Base-by-base conservation (phyloP, 2,113 vertebrate species). In the Dryoscopus gambensis region DNA sequence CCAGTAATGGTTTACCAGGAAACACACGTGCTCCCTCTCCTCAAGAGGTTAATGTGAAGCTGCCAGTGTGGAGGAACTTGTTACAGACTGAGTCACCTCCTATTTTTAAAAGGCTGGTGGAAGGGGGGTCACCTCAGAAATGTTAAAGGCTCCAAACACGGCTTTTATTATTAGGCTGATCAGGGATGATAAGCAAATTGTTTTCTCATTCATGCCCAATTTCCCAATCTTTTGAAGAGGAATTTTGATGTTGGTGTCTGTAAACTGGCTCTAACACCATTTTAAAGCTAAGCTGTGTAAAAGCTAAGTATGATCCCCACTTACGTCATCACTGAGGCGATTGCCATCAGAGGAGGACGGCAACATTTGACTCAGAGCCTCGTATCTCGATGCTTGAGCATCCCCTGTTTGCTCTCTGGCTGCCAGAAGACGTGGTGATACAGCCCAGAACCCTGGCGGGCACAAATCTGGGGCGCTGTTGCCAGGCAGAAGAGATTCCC, bases 351-450 rank as follows among this genome's bases (percentile, higher is more conserved):
- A 77, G 80, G 56, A 90, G 21, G 52, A 67, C 27, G 21, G 25
- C 42, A 59, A 7, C 1, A 1, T 68, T 52, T 4, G 5, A 47
- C 33, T 63, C 5, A 0, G 13, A 71, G n/a, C 3, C 1, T 24
- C 20, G 16, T 3, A 0, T 31, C 19, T 47, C 40, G 14, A 14
- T 62, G 33, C 63, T 27, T 35, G 39, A 70, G 30, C 52, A 71
- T 37, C 42, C 39, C 13, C 11, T 18, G 9, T 30, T 56, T 62
- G 37, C 35, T 57, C 30, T 71, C 24, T 53, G 11, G 23, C 67
- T 77, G 60, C 35, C 81, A 68, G 59, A 31, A 80, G 30, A 55
- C 5, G 53, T 9, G 6, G 35, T 4, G 2, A 37, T 33, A 20
- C 0, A 0, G n/a, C 71, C 67, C 18, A 67, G 71, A 92, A 23